phyloP scores from a whole-genome alignment of 1,140 invertebrate species.

The Helicoverpa zea region DNA sequence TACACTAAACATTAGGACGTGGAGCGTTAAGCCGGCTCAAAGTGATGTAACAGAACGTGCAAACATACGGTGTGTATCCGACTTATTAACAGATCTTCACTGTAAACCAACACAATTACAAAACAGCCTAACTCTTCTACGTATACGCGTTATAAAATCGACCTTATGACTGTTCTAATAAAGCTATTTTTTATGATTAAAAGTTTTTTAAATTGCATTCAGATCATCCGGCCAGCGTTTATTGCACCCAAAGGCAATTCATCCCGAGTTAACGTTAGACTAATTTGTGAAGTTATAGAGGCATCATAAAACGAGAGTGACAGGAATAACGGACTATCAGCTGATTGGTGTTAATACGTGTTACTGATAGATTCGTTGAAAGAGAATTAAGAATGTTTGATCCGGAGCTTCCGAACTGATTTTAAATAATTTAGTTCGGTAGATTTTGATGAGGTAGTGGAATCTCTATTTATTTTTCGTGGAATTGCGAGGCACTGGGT shows the following conservation, averaged over 20 bases:
- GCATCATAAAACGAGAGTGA: conserved; percentile 71
- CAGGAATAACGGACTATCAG: conserved; percentile 70
- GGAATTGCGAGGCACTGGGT: too few species aligned
- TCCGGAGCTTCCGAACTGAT: not conserved
- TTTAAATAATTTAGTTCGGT: not conserved
- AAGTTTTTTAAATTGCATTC: conserved; percentile 69
- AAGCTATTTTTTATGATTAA: conserved; percentile 31
- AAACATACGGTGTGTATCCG: conserved; percentile 79
- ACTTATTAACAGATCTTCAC: conserved; percentile 83
- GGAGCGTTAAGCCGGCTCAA: conserved; percentile 80
- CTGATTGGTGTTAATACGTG: conserved; percentile 63
- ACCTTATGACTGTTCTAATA: conserved; percentile 45
- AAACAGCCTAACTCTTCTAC: conserved; percentile 54
- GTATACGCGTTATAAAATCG: conserved; percentile 9
- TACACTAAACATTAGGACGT: conserved; percentile 81
- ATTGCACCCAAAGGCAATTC: conserved; percentile 83
- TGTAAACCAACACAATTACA: conserved; percentile 47
- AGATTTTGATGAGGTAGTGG: not conserved
- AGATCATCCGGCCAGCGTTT: conserved; percentile 77
- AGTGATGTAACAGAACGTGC: conserved; percentile 80
- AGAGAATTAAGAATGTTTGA: conserved; percentile 27
- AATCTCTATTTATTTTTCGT: too few species aligned
- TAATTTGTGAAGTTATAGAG: conserved; percentile 84
- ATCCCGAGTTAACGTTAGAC: conserved; percentile 83
- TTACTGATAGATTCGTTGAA: conserved; percentile 31